A percentile compares a stretch with the other conserved stretches of the same genome.
These are phyloP conservation scores for Caenorhabditis afra DNA, from an alignment of 2,888 invertebrate species.

Conservation along the genomic window DNA sequence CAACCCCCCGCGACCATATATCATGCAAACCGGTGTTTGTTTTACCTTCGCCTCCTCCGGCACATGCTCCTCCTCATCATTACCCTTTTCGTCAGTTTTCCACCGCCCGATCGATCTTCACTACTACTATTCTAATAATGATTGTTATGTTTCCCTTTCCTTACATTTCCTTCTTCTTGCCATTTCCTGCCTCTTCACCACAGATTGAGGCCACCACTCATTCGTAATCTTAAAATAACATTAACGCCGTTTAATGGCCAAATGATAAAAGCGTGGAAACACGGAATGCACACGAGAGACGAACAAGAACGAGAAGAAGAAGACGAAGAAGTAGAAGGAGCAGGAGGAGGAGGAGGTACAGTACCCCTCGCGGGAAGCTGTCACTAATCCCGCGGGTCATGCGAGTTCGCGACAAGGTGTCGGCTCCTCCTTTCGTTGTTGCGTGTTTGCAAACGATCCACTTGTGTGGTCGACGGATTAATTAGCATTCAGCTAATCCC, in stretches of 20 bases:
- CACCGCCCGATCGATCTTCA: neutral
- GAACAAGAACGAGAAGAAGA: neutral
- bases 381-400: no score
- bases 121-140: neutral
- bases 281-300: neutral
- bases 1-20: constrained; percentile 45
- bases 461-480: constrained; percentile 22
- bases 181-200: no score
- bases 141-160: neutral
- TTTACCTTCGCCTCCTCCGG: constrained; percentile 11
- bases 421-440: constrained; percentile 6
- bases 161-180: neutral
- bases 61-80: neutral
- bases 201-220: constrained; percentile 21
- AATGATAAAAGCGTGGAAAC: constrained; percentile 34
- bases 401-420: constrained; percentile 14
- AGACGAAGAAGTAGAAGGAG: neutral
- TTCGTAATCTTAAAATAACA: constrained; percentile 64
- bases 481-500: constrained; percentile 22
- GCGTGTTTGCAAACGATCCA: neutral
- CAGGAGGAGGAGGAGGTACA: neutral
- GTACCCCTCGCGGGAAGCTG: neutral
- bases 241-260: constrained; percentile 48
- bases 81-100: constrained; percentile 2
- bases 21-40: constrained; percentile 36